phyloP scores from a whole-genome alignment of 2,888 invertebrate genomes.

The Quadroppia sp. region DNA sequence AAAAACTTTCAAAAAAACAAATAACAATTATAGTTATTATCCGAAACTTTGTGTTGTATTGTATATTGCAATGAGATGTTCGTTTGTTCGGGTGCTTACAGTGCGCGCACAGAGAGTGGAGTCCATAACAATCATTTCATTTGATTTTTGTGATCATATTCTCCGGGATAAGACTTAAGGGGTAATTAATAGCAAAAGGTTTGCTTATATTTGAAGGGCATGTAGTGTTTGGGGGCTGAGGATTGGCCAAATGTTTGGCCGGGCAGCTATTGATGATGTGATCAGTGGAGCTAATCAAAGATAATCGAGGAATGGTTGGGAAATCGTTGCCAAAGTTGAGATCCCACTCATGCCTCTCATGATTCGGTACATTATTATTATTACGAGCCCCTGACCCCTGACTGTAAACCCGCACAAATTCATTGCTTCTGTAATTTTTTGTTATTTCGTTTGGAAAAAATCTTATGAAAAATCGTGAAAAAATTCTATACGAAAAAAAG shows the following conservation, averaged over 20 bases:
- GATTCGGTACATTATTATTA: conserved; percentile 25
- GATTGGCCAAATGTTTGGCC: not conserved
- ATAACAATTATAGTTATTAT: conserved; percentile 8
- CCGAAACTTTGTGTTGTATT: not conserved
- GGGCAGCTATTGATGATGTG: not conserved
- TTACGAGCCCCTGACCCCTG: not conserved
- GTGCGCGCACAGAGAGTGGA: too few species aligned
- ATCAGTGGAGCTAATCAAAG: conserved; percentile 35
- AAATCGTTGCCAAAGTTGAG: not conserved
- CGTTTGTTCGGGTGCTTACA: not conserved
- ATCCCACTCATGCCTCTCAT: conserved; percentile 29
- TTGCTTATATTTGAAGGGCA: not conserved
- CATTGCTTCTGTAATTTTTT: conserved; percentile 36
- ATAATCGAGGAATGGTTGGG: not conserved
- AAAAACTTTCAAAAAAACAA: not conserved
- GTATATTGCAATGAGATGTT: not conserved
- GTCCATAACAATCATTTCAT: too few species aligned
- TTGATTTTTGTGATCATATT: too few species aligned
- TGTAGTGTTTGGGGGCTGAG: not conserved
- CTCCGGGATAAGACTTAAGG: too few species aligned
- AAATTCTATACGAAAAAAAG: not conserved
- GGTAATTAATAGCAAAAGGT: not conserved
- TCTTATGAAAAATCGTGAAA: conserved; percentile 20
- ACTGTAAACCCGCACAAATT: not conserved
- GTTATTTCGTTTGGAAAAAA: not conserved